Conservation (phyloP, 2,888 invertebrate species). For the Catocala sponsa region DNA sequence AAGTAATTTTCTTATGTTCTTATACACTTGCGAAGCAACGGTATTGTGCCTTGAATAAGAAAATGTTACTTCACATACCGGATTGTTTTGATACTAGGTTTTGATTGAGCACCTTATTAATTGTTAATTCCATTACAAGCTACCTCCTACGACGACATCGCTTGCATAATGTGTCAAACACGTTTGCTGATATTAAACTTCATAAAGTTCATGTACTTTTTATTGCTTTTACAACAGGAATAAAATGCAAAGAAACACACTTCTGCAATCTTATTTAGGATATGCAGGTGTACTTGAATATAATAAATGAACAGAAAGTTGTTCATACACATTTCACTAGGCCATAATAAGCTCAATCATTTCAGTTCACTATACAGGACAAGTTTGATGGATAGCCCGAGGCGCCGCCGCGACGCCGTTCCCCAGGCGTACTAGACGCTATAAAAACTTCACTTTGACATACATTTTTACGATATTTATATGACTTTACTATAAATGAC, state of each 20-base stretch:
- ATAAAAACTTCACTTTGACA: conserved; percentile 33
- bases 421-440: conserved; percentile 29
- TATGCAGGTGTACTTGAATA: neutral
- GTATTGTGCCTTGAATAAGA: neutral
- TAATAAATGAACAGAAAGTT: conserved; percentile 18
- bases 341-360: conserved; percentile 47
- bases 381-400: conserved; percentile 43
- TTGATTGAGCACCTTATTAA: too few species aligned
- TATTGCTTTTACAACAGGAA: too few species aligned
- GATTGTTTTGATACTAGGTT: neutral
- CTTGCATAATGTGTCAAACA: too few species aligned
- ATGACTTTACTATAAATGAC: conserved; percentile 29
- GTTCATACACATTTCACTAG: conserved; percentile 28
- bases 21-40: conserved; percentile 6
- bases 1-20: conserved; percentile 45
- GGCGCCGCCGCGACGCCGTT: conserved; percentile 17
- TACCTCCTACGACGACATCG: too few species aligned
- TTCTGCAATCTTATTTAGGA: too few species aligned
- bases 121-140: too few species aligned
- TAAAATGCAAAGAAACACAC: too few species aligned
- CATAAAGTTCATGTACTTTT: too few species aligned
- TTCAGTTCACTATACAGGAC: conserved; percentile 37
- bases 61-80: neutral
- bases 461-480: conserved; percentile 26
- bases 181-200: too few species aligned